Evolutionary conservation across 2,797 vertebrate species (phyloP).

Genomic region (Iguana delicatissima): DNA sequence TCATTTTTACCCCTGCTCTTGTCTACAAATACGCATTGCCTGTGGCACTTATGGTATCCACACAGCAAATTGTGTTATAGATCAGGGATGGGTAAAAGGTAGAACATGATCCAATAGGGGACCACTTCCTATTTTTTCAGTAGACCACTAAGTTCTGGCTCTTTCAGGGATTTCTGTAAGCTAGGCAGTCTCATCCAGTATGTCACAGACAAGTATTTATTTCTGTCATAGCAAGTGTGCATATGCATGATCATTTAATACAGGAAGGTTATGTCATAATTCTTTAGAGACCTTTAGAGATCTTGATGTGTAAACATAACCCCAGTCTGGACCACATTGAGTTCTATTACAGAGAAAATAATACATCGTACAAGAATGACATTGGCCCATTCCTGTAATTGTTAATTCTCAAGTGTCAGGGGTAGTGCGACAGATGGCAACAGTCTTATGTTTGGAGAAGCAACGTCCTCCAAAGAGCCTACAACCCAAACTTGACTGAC

Average conservation of each 20-base stretch:
- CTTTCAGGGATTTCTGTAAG: neutral
- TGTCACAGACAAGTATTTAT: too few relatives aligned
- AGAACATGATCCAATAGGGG: neutral
- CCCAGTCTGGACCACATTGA: neutral
- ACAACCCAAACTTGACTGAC: constrained; percentile 12
- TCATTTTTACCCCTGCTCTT: neutral
- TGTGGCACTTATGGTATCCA: neutral
- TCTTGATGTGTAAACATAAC: neutral
- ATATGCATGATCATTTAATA: neutral
- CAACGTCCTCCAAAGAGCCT: neutral
- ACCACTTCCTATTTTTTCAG: neutral
- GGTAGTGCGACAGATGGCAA: neutral
- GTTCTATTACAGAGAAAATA: neutral
- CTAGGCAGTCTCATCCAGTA: neutral
- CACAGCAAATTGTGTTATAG: neutral
- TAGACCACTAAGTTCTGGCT: neutral
- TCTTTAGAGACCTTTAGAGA: neutral
- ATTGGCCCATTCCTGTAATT: neutral
- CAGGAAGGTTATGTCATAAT: neutral
- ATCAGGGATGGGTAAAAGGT: neutral
- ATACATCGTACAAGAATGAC: neutral
- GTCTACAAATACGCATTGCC: neutral
- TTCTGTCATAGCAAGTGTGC: neutral
- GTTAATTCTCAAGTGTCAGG: too few relatives aligned
- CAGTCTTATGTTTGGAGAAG: neutral